phyloP scores from a whole-genome alignment of 2,888 invertebrate genomes.

The Lottia gigantea region DNA sequence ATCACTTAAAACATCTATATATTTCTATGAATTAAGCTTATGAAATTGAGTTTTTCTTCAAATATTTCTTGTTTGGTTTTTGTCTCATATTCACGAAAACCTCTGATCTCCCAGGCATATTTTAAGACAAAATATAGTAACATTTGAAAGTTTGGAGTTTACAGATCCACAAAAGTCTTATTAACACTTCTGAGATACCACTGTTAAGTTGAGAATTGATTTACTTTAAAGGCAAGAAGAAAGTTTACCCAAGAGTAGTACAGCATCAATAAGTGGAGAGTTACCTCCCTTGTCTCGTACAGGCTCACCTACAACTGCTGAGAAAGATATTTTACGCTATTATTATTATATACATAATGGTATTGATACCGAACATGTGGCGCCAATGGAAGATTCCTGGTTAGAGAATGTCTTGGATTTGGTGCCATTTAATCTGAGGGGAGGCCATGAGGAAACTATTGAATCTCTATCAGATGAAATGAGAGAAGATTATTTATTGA shows the following conservation, averaged over 20 bases:
- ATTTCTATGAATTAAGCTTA: no score
- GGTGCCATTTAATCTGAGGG: slow-evolving; percentile 64
- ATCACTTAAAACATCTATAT: no score
- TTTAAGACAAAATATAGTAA: no score
- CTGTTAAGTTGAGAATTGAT: no score
- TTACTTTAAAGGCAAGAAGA: slow-evolving; percentile 62
- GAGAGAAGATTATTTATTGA: slow-evolving; percentile 85
- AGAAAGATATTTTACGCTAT: slow-evolving; percentile 75
- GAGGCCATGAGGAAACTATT: slow-evolving; percentile 62
- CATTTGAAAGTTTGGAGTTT: no score
- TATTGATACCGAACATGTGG: slow-evolving; percentile 88
- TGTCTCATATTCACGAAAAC: no score
- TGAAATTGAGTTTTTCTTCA: no score
- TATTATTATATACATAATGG: slow-evolving; percentile 92
- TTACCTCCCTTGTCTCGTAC: slow-evolving; percentile 56
- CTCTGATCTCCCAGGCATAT: no score
- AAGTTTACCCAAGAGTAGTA: slow-evolving; percentile 45
- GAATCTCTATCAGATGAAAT: slow-evolving; percentile 79
- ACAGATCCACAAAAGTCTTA: no score
- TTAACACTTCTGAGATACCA: no score
- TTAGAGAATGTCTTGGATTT: slow-evolving; percentile 71
- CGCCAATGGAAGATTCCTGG: slow-evolving; percentile 82
- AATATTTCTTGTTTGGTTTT: no score
- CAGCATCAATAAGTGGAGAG: slow-evolving; percentile 55
- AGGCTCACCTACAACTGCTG: slow-evolving; percentile 63